Evolutionary conservation across 2,113 vertebrate genomes (phyloP).

Genomic region (Amphilophus citrinellus): DNA sequence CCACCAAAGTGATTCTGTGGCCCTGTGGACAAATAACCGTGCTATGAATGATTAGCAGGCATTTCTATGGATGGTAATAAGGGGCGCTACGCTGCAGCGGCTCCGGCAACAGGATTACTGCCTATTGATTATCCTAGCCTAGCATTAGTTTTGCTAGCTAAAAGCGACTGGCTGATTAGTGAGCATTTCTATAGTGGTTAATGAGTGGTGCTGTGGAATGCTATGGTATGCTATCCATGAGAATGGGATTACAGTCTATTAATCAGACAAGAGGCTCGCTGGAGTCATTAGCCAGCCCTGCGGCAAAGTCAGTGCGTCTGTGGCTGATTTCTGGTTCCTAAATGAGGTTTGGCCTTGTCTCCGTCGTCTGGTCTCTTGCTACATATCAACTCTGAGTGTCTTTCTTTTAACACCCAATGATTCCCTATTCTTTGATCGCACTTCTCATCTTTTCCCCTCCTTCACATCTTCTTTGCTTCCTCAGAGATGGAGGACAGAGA

Average conservation of each 20-base stretch:
- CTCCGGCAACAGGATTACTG: conserved; percentile 74
- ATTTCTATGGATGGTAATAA: conserved; percentile 79
- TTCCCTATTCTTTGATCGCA: conserved; percentile 25
- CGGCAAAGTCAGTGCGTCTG: conserved; percentile 56
- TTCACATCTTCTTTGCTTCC: conserved; percentile 16
- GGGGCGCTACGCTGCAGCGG: conserved; percentile 57
- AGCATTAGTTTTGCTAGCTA: conserved; percentile 69
- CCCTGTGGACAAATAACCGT: conserved; percentile 75
- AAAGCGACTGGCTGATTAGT: conserved; percentile 70
- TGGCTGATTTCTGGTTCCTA: conserved; percentile 56
- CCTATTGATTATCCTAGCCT: conserved; percentile 79
- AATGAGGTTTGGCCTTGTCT: conserved; percentile 56
- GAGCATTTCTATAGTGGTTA: conserved; percentile 77
- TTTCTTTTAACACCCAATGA: conserved; percentile 6
- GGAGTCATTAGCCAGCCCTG: conserved; percentile 64
- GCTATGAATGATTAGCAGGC: conserved; percentile 77
- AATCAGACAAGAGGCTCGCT: conserved; percentile 71
- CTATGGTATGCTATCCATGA: conserved; percentile 62
- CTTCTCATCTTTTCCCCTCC: conserved; percentile 21
- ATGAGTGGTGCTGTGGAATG: conserved; percentile 70
- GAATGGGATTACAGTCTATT: conserved; percentile 80
- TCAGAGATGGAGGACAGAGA: conserved; percentile 34
- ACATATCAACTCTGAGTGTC: conserved; percentile 24
- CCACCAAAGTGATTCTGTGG: conserved; percentile 54
- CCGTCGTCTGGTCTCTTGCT: not conserved